These are phyloP conservation scores for Phortica magna DNA, from an alignment of 2,888 invertebrate species.

Conservation along the genomic window DNA sequence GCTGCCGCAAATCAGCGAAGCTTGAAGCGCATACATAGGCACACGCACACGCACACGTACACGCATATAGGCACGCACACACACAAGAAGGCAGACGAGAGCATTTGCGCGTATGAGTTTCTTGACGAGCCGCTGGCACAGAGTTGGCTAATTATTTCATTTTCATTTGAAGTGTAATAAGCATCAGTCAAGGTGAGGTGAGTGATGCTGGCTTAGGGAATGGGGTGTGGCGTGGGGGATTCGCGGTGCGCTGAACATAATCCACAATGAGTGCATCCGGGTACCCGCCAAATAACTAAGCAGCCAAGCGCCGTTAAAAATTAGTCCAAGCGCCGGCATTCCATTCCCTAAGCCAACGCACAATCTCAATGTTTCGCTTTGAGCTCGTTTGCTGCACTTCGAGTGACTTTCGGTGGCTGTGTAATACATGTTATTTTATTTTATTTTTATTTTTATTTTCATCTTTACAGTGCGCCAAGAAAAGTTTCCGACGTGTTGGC, in stretches of 20 bases:
- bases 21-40: constrained; percentile 42
- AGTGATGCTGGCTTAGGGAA: neutral
- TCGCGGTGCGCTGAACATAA: constrained; percentile 16
- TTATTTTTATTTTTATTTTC: neutral
- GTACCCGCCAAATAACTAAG: neutral
- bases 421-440: neutral
- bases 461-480: neutral
- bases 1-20: constrained; percentile 45
- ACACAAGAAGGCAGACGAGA: neutral
- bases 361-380: neutral
- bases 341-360: neutral
- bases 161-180: constrained; percentile 25
- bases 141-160: constrained; percentile 35
- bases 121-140: constrained; percentile 1
- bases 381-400: neutral
- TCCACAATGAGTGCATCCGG: constrained; percentile 25
- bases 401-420: neutral
- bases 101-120: no score
- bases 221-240: neutral
- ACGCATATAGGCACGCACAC: neutral
- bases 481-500: neutral
- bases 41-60: constrained; percentile 23
- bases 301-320: neutral
- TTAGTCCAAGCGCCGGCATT: neutral
- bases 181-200: neutral